phyloP scores from a whole-genome alignment of 2,888 invertebrate species.

The Danaus chrysippus region DNA sequence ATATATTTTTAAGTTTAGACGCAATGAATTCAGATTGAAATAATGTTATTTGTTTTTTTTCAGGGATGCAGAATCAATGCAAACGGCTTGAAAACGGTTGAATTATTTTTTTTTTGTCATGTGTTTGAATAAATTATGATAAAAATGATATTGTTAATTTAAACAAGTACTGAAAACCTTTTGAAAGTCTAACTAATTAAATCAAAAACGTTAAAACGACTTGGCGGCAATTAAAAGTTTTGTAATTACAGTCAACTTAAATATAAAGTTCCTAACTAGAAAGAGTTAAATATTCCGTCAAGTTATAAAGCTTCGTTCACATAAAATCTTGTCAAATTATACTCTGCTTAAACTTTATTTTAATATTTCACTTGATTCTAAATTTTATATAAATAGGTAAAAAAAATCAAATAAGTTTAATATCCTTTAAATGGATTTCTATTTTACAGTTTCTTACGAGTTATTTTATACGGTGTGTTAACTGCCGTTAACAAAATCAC shows the following conservation, averaged over 20 bases:
- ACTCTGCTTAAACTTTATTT: too few species aligned
- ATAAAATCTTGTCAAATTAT: neutral
- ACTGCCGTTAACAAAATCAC: too few species aligned
- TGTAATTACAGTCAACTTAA: slow-evolving; percentile 17
- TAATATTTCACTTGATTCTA: too few species aligned
- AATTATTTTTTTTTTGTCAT: neutral
- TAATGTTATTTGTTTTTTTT: slow-evolving; percentile 28
- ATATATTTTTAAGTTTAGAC: neutral
- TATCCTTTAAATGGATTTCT: too few species aligned
- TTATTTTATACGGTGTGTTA: too few species aligned
- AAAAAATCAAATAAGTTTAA: too few species aligned
- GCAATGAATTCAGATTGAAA: neutral
- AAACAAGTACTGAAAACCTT: too few species aligned
- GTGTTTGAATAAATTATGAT: too few species aligned
- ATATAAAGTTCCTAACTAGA: slow-evolving; percentile 30
- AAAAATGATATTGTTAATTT: too few species aligned
- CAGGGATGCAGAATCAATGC: slow-evolving; percentile 51
- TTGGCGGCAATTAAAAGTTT: slow-evolving; percentile 16
- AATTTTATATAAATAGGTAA: too few species aligned
- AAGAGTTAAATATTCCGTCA: slow-evolving; percentile 30
- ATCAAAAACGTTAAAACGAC: neutral
- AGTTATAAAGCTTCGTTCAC: neutral
- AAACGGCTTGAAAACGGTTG: slow-evolving; percentile 31
- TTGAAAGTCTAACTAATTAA: too few species aligned
- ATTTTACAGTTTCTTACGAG: too few species aligned